These are phyloP conservation scores for Vanessa atalanta DNA, from an alignment of 1,140 invertebrate species.

Conservation along the genomic window DNA sequence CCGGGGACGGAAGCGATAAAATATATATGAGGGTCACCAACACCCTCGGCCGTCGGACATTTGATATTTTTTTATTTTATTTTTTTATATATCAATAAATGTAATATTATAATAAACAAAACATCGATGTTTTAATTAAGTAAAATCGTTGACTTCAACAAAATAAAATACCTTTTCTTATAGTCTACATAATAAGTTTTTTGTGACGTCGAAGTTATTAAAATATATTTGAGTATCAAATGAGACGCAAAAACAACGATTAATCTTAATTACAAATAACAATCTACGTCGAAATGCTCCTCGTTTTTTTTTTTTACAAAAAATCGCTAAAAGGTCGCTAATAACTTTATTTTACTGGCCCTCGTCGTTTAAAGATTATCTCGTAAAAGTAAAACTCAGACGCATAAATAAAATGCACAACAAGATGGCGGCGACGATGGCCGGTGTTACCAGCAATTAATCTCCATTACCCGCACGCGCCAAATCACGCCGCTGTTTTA, in stretches of 20 bases:
- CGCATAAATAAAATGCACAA: slow-evolving; percentile 71
- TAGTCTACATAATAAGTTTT: too few species aligned
- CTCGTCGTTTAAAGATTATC: neutral
- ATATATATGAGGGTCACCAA: slow-evolving; percentile 62
- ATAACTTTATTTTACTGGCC: neutral
- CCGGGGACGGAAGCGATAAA: slow-evolving; percentile 63
- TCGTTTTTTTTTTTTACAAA: too few species aligned
- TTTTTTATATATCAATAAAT: slow-evolving; percentile 2
- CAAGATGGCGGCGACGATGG: slow-evolving; percentile 62
- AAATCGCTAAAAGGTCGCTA: too few species aligned
- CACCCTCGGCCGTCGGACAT: slow-evolving; percentile 49
- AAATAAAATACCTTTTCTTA: too few species aligned
- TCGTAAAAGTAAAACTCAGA: slow-evolving; percentile 57
- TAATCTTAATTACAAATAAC: neutral
- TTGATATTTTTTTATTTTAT: slow-evolving; percentile 38
- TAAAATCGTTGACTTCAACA: too few species aligned
- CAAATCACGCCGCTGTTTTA: slow-evolving; percentile 76
- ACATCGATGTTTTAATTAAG: neutral
- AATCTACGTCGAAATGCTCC: too few species aligned
- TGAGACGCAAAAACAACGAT: neutral
- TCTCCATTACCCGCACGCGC: slow-evolving; percentile 76
- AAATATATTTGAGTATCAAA: neutral
- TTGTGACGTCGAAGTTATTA: too few species aligned
- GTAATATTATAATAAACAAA: too few species aligned
- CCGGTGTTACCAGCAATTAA: slow-evolving; percentile 73